Percentiles rank a stretch among this genome's conserved stretches.
These are phyloP conservation scores for Mixornis gularis DNA, from an alignment of 2,113 vertebrate genomes.

Conservation along the genomic window DNA sequence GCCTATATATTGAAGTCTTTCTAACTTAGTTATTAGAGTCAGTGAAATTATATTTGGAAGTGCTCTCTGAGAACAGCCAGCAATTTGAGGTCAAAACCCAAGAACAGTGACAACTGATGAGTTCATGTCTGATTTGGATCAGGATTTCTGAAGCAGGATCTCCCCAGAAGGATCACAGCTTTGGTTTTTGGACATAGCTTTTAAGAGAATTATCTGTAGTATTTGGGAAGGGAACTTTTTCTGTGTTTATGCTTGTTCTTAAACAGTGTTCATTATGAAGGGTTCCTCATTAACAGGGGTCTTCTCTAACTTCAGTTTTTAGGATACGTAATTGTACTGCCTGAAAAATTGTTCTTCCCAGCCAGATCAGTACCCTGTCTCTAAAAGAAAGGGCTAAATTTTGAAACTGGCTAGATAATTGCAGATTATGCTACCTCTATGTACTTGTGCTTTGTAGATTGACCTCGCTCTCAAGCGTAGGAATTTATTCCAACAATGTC, in stretches of 20 bases:
- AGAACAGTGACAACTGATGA: not conserved
- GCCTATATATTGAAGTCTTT: not conserved
- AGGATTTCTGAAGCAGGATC: not conserved
- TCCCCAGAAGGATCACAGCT: not conserved
- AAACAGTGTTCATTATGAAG: not conserved
- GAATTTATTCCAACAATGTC: not conserved
- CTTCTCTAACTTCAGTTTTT: not conserved
- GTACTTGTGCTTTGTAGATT: not conserved
- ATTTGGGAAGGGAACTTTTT: not conserved
- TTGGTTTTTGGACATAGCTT: not conserved
- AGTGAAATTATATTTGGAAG: not conserved
- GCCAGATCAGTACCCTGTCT: not conserved
- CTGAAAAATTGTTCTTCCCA: not conserved
- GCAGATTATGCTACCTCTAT: not conserved
- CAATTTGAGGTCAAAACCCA: not conserved
- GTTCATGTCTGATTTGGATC: not conserved
- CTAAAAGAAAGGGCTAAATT: not conserved
- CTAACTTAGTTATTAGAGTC: not conserved
- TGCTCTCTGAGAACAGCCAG: not conserved
- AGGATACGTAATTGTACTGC: rapidly evolving
- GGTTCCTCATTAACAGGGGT: not conserved
- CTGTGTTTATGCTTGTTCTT: not conserved
- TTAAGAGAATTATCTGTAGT: not conserved
- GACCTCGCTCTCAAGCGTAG: not conserved
- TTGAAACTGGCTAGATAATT: not conserved